phyloP scores from a whole-genome alignment of 2,888 invertebrate species.

The Willowsia nigromaculata region DNA sequence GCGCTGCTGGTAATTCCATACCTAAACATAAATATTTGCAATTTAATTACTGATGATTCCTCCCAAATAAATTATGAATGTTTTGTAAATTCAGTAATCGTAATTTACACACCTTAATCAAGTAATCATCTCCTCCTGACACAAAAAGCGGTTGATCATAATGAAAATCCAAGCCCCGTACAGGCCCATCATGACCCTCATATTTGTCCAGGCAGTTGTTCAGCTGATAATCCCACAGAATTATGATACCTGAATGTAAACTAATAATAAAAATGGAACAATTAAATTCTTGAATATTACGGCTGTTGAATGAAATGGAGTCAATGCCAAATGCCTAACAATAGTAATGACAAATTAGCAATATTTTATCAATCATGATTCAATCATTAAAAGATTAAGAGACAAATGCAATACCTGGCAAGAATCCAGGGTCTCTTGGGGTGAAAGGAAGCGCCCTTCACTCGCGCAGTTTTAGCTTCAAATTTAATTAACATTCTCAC shows the following conservation, averaged over 20 bases:
- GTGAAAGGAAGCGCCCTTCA: constrained; percentile 98
- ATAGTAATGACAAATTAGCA: too few species aligned
- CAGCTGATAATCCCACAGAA: constrained; percentile 99
- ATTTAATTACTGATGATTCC: too few species aligned
- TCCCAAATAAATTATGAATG: too few species aligned
- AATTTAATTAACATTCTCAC: constrained; percentile 95
- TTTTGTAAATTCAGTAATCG: too few species aligned
- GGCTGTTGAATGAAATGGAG: too few species aligned
- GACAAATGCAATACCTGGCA: constrained; percentile 82
- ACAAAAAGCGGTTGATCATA: constrained; percentile 98
- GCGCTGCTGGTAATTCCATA: constrained; percentile 99
- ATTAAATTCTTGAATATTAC: too few species aligned
- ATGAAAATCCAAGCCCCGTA: constrained; percentile 98
- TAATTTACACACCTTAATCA: constrained; percentile 92
- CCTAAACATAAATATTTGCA: constrained; percentile 80
- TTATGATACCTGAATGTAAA: constrained; percentile 98
- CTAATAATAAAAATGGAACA: constrained; percentile 81
- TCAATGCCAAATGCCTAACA: too few species aligned
- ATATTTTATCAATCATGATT: not conserved
- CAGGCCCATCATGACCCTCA: constrained; percentile 99
- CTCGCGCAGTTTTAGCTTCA: constrained; percentile 98
- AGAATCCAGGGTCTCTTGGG: constrained; percentile 99
- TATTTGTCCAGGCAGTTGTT: constrained; percentile 98
- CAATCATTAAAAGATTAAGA: not conserved
- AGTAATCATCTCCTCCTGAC: constrained; percentile 99